Base-by-base conservation (phyloP, 2,888 invertebrate species). In the Sphaeridia pumilis region DNA sequence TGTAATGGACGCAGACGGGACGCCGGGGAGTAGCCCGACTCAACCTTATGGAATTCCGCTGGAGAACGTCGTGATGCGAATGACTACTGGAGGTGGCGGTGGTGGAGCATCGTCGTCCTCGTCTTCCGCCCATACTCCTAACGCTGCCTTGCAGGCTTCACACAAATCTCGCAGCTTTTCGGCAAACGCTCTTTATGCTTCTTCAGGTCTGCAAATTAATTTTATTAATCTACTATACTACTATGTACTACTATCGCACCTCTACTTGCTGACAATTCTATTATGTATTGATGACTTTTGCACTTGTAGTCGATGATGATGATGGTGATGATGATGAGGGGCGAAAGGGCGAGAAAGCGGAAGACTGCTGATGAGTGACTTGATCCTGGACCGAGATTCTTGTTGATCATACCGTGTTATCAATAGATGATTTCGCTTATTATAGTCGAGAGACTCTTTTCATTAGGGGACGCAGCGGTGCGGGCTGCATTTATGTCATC, bases 101-200 rank as follows among this genome's bases (percentile, higher is more conserved):
- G 38, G 49, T 26, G 46, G 42, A 38, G 22, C 54, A 28, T 45
- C 58, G 34, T 47, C 58, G 21, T 52, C 58, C 21, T 41, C 51
- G 26, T 46, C 53, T 41, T 50, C 55, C 45, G 43, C 52, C 43
- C 57, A 59, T 49, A 50, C 43, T 36, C 58, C 56, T 24, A 58
- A 58, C 44, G 52, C 58, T 45, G 57, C 59, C 58, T 60, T 60
- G 49, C 65, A 66, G 52, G 59, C 64, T 55, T 64, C 66, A 54
- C 64, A 66, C 57, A 68, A 68, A 62, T 66, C 66, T 47, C 66
- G 68, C 46, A 67, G 67, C 56, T 67, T 65, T 60, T 68, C 68
- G 14, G 67, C 68, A 24, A 67, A 67, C 53, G 66, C 68, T 54
- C 64, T 68, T 57, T 67, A 65, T 57, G 64, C 64, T 62, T 63